Percentiles rank a stretch among this genome's conserved stretches.
Evolutionary conservation across 2,113 vertebrate genomes (phyloP).

Genomic region (Furnarius figulus): DNA sequence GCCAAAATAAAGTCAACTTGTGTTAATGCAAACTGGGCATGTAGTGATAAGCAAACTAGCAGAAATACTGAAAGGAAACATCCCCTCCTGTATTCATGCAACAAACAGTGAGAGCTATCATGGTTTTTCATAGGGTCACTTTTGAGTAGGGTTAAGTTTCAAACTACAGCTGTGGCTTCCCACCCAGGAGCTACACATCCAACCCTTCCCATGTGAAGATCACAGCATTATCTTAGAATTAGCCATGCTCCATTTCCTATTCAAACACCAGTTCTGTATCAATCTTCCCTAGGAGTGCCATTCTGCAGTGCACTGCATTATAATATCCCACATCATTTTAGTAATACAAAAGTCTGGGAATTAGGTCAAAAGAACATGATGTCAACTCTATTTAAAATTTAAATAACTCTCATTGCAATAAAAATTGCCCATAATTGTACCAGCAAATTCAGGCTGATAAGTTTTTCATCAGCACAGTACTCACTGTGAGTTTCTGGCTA

Average conservation of each 20-base stretch:
- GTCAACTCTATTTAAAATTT: conserved; percentile 23
- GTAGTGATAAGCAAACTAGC: not conserved
- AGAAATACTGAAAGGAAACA: not conserved
- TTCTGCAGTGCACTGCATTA: not conserved
- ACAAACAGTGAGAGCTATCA: not conserved
- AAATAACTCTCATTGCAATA: not conserved
- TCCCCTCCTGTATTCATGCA: not conserved
- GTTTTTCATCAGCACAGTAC: not conserved
- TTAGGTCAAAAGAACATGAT: conserved; percentile 26
- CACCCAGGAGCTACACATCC: not conserved
- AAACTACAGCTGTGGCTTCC: not conserved
- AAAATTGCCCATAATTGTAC: not conserved
- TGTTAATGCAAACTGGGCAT: not conserved
- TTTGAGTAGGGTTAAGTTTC: not conserved
- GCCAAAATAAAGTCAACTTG: not conserved
- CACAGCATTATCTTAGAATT: not conserved
- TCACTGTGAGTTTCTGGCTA: not conserved
- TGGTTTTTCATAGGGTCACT: not conserved
- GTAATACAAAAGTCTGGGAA: conserved; percentile 1
- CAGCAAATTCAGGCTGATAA: not conserved
- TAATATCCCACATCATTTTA: not conserved
- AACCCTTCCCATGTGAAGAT: not conserved
- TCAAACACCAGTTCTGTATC: conserved; percentile 18
- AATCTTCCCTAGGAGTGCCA: not conserved
- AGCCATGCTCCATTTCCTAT: conserved; percentile 4